Evolutionary conservation across 2,797 vertebrate species (phyloP), one percentile per base, ranked within the genome.

Genomic region (Australoheros facetus): DNA sequence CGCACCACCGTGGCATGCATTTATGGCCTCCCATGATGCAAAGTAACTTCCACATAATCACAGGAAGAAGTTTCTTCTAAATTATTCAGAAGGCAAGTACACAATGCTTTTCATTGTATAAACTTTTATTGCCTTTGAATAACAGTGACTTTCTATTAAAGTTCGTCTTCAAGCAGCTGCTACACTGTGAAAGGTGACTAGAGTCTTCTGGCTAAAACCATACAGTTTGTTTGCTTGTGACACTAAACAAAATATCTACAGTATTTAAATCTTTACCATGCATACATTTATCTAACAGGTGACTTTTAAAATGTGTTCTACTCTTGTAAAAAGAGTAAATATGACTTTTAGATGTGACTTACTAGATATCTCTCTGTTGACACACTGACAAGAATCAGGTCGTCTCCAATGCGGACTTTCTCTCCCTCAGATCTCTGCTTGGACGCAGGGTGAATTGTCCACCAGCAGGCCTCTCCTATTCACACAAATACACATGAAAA

Each of bases 381-480:
- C 86, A 99, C 97, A 2, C 98, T 99, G 94, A 99, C 98, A 6
- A 99, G 95, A 90, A 99, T 99, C 87, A 99, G 96, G 93, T 99
- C 98, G 69, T 99, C 98, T 62, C 98, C 98, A 70, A 99, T 99
- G 73, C 98, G 96, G 80, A 99, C 98, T 77, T 99, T 99, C 93
- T 99, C 98, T 91, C 98, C 98, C 88, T 99, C 98, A 0, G 98
- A 99, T 59, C 98, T 97, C 93, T 99, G 98, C 91, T 99, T 99
- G 69, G 98, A 99, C 45, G 98, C 97, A 34, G 98, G 98, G 83
- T 99, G 98, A 92, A 99, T 99, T 69, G 98, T 99, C 98, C 98
- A 99, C 98, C 98, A 99, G 89, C 98, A 99, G 57, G 98, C 95
- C 89, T 99, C 98, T 87, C 98, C 98, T 99, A 71, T 55, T 45